Conservation (phyloP, 2,888 invertebrate genomes). For the Rhagium mordax region DNA sequence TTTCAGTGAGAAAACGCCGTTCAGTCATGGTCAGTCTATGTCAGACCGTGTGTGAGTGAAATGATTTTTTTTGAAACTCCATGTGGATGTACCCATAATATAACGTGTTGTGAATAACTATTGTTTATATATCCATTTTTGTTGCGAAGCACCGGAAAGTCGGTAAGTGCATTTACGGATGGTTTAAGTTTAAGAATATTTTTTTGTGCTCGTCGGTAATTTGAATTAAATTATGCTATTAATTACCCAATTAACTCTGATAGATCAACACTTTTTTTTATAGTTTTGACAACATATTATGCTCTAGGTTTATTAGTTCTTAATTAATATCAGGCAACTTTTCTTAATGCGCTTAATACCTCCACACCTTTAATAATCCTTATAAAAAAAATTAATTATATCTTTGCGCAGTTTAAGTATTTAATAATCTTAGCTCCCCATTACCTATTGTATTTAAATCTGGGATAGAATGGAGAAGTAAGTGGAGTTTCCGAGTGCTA, state of each 20-base stretch:
- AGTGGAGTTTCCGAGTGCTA: too few relatives aligned
- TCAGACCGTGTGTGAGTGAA: slow-evolving; percentile 57
- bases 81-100: slow-evolving; percentile 48
- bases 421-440: too few relatives aligned
- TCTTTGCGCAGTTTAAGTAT: too few relatives aligned
- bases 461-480: too few relatives aligned
- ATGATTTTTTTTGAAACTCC: slow-evolving; percentile 42
- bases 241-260: background rate
- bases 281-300: too few relatives aligned
- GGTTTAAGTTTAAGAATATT: background rate
- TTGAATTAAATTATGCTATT: background rate
- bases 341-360: too few relatives aligned
- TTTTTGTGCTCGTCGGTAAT: background rate
- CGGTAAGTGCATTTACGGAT: background rate
- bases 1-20: slow-evolving; percentile 56
- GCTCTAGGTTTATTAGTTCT: too few relatives aligned
- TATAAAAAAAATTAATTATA: too few relatives aligned
- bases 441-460: too few relatives aligned
- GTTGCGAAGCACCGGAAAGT: background rate
- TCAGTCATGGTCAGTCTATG: slow-evolving; percentile 53
- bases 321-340: too few relatives aligned
- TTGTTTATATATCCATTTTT: slow-evolving; percentile 13
- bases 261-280: background rate
- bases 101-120: slow-evolving; percentile 32
- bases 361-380: too few relatives aligned